Evolutionary conservation across 2,113 vertebrate genomes (phyloP).

Genomic region (Tachuris rubrigastra): DNA sequence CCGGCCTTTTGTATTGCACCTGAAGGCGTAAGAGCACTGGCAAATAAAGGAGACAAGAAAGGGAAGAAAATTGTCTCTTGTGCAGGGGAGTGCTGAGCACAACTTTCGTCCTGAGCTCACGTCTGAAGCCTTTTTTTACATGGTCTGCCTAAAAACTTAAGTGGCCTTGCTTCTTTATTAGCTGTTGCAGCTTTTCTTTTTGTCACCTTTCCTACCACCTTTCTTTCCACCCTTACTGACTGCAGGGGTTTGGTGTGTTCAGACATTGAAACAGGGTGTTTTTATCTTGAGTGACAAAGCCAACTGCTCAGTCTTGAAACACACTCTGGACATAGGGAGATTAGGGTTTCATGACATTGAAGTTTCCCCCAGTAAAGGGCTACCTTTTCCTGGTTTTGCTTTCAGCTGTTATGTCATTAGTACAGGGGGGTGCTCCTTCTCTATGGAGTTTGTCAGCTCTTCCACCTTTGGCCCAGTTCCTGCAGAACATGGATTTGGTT

Average conservation of each 20-base stretch:
- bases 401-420: background rate
- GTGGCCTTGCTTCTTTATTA: background rate
- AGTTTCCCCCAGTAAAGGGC: background rate
- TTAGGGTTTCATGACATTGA: background rate
- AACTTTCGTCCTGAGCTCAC: background rate
- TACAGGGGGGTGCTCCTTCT: background rate
- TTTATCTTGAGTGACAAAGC: background rate
- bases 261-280: background rate
- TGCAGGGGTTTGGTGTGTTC: background rate
- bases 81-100: background rate
- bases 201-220: too few species aligned
- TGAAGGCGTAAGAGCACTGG: background rate
- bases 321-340: background rate
- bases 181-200: background rate
- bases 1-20: background rate
- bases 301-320: background rate
- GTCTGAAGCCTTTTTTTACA: background rate
- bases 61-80: background rate
- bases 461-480: background rate
- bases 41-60: background rate
- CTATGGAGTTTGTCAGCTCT: background rate
- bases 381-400: background rate
- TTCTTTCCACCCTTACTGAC: too few species aligned
- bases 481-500: background rate
- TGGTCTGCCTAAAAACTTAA: background rate